These are phyloP conservation scores for Lepidocolaptes lacrymiger DNA, from an alignment of 2,797 vertebrate genomes.

Conservation along the genomic window DNA sequence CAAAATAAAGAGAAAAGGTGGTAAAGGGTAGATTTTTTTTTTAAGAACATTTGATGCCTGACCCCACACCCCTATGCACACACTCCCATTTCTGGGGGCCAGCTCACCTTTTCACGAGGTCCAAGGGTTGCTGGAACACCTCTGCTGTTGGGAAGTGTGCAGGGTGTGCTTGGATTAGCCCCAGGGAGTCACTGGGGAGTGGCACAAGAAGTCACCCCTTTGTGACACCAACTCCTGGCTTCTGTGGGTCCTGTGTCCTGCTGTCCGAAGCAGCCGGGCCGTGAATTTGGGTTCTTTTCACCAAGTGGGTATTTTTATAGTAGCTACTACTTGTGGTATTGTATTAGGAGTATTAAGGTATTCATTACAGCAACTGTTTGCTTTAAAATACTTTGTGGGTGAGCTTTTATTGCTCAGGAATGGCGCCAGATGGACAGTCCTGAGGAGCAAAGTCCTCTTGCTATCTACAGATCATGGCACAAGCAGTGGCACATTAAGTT, in stretches of 20 bases:
- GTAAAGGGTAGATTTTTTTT: neutral
- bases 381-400: conserved; percentile 34
- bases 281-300: neutral
- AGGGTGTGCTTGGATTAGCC: neutral
- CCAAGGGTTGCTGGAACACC: neutral
- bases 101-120: neutral
- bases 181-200: rapidly evolving
- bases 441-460: conserved; percentile 32
- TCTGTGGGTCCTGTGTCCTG: neutral
- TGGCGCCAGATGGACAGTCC: conserved; percentile 45
- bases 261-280: neutral
- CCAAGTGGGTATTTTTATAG: neutral
- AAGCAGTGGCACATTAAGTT: neutral
- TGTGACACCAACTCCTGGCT: neutral
- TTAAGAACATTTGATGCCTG: neutral
- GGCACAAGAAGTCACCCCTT: neutral
- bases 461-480: conserved; percentile 14
- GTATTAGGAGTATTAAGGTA: conserved; percentile 45
- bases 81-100: neutral
- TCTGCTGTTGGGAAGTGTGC: neutral
- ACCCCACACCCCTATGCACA: no score
- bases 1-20: neutral
- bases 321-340: neutral
- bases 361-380: conserved; percentile 47
- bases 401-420: conserved; percentile 60